A percentile compares a stretch with the other conserved stretches of the same genome.
Conservation (phyloP, 1,140 invertebrate genomes). For the Augochlora pura region DNA sequence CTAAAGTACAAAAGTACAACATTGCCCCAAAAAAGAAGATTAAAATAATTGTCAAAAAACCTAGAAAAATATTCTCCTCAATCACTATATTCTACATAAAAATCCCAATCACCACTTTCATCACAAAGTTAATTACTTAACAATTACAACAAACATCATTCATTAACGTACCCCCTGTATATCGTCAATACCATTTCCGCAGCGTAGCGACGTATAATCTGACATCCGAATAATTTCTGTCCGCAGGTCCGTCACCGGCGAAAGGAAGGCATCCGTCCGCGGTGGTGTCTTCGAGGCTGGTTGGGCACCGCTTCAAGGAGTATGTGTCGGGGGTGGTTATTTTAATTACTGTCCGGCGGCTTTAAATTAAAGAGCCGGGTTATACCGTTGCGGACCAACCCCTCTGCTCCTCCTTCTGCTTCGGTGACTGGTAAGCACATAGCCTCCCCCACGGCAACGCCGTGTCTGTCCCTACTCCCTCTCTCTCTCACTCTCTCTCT, state of each 20-base stretch:
- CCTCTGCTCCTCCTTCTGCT: conserved; percentile 62
- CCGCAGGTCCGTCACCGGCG: not conserved
- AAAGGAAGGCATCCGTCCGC: not conserved
- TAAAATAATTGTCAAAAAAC: too few relatives aligned
- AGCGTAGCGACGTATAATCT: not conserved
- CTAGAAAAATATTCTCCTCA: too few relatives aligned
- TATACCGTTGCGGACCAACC: conserved; percentile 70
- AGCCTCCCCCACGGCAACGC: conserved; percentile 27
- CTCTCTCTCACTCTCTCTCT: conserved; percentile 7
- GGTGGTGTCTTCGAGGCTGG: conserved; percentile 37
- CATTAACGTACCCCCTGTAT: too few relatives aligned
- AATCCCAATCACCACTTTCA: too few relatives aligned
- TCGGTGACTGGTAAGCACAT: conserved; percentile 68
- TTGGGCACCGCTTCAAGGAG: conserved; percentile 74
- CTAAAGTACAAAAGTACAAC: too few relatives aligned
- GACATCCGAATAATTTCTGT: not conserved
- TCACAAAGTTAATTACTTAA: too few relatives aligned
- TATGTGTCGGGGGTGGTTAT: conserved; percentile 77
- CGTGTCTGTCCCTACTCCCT: not conserved
- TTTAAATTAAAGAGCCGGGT: conserved; percentile 79
- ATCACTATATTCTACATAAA: too few relatives aligned
- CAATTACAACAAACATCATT: too few relatives aligned
- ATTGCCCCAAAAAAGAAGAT: too few relatives aligned
- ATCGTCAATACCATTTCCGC: too few relatives aligned
- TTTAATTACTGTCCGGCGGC: conserved; percentile 80